Percentiles rank a stretch among this genome's conserved stretches.
These are phyloP conservation scores for Apamea anceps DNA, from an alignment of 2,888 invertebrate species.

Conservation along the genomic window DNA sequence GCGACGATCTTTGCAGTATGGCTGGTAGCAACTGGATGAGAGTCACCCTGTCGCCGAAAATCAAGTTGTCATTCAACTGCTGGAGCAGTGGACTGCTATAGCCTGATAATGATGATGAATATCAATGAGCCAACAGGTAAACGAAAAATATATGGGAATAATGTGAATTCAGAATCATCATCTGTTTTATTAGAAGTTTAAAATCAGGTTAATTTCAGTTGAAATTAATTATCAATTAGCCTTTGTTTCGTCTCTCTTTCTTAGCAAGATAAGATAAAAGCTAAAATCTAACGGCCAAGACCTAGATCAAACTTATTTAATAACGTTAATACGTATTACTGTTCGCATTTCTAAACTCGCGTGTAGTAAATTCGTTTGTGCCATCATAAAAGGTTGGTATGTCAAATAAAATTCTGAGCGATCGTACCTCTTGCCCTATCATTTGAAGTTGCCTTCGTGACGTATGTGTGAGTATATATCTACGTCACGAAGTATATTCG, in stretches of 20 bases:
- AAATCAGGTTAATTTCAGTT: neutral
- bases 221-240: neutral
- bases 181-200: neutral
- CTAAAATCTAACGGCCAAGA: neutral
- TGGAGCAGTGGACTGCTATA: no score
- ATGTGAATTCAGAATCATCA: neutral
- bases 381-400: constrained; percentile 35
- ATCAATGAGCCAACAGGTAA: neutral
- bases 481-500: constrained; percentile 45
- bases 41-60: no score
- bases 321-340: constrained; percentile 17
- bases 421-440: constrained; percentile 28
- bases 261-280: neutral
- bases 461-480: constrained; percentile 31
- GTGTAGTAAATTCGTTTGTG: constrained; percentile 19
- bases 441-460: constrained; percentile 25
- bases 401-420: constrained; percentile 38
- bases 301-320: neutral
- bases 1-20: no score
- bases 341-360: neutral
- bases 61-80: no score
- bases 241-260: constrained; percentile 1
- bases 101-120: neutral
- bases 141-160: neutral
- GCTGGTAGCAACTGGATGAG: no score